These are phyloP conservation scores for Heterotis niloticus DNA, from an alignment of 2,113 vertebrate genomes.

Conservation along the genomic window DNA sequence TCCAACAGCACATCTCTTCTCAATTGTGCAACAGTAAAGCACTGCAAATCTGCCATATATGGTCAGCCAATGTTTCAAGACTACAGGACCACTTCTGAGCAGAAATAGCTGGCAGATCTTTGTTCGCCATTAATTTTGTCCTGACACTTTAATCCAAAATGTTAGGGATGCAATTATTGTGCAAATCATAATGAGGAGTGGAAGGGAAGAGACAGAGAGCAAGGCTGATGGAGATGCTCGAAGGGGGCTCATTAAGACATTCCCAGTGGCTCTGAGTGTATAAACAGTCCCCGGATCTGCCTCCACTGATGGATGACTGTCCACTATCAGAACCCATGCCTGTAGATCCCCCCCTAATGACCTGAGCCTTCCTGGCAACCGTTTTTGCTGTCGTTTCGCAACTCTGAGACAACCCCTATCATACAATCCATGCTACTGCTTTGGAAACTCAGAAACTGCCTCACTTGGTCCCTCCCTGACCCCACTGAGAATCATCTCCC, in stretches of 20 bases:
- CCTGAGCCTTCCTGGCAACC: conserved; percentile 40
- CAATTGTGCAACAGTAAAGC: not conserved
- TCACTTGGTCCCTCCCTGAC: conserved; percentile 8
- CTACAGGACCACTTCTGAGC: not conserved
- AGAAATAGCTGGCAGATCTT: not conserved
- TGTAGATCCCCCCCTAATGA: conserved; percentile 35
- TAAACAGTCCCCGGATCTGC: conserved; percentile 63
- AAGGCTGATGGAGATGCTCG: conserved; percentile 19
- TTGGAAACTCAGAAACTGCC: conserved; percentile 1
- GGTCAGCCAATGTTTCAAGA: not conserved
- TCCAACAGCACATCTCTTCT: conserved; percentile 4
- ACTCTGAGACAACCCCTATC: conserved; percentile 28
- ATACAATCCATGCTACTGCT: conserved; percentile 7
- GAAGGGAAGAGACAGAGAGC: not conserved
- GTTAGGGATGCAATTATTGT: conserved; percentile 6
- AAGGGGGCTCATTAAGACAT: conserved; percentile 65
- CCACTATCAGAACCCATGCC: conserved; percentile 60
- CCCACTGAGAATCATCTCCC: conserved; percentile 2
- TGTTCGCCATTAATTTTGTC: conserved; percentile 7
- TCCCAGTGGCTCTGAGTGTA: conserved; percentile 63
- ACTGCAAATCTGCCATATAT: not conserved
- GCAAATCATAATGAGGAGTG: not conserved
- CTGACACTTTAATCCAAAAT: conserved; percentile 19
- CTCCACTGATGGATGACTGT: conserved; percentile 59
- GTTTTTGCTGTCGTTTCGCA: conserved; percentile 59